phyloP scores from a whole-genome alignment of 2,797 vertebrate species.

The Heliangelus exortis region DNA sequence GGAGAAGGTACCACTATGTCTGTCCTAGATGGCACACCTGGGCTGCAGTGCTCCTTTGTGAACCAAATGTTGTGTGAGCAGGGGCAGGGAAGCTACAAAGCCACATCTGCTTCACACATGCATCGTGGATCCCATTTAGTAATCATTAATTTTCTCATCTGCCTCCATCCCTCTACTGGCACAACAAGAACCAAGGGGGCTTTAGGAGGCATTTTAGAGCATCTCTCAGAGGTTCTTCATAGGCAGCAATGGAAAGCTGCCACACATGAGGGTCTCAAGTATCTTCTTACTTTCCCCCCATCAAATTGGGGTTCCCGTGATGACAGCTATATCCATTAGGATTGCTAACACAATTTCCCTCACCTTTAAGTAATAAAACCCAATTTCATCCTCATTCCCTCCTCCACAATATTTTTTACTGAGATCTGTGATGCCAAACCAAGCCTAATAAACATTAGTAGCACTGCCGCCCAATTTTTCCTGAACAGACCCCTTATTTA shows the following conservation, averaged over 20 bases:
- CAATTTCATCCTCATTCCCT: neutral
- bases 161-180: accelerated
- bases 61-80: accelerated
- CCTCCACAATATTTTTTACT: neutral
- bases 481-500: constrained; percentile 11
- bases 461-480: neutral
- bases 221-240: neutral
- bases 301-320: accelerated
- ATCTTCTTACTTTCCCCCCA: neutral
- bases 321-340: neutral
- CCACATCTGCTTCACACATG: neutral
- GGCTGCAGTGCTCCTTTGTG: neutral
- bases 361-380: neutral
- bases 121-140: accelerated
- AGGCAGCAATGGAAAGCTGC: neutral
- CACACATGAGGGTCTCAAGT: neutral
- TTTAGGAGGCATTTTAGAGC: neutral
- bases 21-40: neutral
- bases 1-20: neutral
- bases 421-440: neutral
- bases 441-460: constrained; percentile 8
- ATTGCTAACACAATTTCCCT: neutral
- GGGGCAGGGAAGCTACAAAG: neutral
- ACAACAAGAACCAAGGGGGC: neutral
- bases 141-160: neutral